Evolutionary conservation across 92 coral and sea anemone genomes (phyloP), one percentile per base, ranked within the genome.

Genomic region (Montipora capitata): DNA sequence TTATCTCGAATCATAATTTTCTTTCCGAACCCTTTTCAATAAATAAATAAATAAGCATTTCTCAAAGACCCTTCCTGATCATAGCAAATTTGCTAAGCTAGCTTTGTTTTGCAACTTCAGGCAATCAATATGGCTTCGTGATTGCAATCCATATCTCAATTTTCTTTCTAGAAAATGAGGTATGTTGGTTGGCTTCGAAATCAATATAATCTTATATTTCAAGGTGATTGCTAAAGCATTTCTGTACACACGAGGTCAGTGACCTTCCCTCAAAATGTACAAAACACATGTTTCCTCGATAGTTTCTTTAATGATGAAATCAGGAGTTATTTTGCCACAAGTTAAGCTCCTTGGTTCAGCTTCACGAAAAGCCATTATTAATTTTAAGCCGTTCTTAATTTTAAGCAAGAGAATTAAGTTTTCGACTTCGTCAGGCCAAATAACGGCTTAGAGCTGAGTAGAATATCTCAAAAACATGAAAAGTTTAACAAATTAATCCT

Each of bases 401-500:
- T 45, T 45, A 45, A 8, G 51, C 51, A 8, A 45, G 51, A 5
- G 51, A 4, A 45, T 45, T 45, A 45, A 45, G 51, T 5, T 4
- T 5, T 45, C 51, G 51, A 45, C 51, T 45, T 45, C 51, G 51
- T 5, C 5, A 8, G 51, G 51, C 51, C 9, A 45, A 45, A 45
- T 5, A 45, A 8, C 51, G 51, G 51, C 51, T 45, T 8, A 45
- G 9, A 76, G 5, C 56, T 38, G 80, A 76, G 54, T 11, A 44
- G 80, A 52, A 52, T 76, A 52, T 76, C 58, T 5, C 13, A 20
- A 40, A 58, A 74, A 74, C 35, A 74, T 14, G n/a, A 74, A 52
- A 51, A 3, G 56, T 52, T 40, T 51, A 76, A 76, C 39, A 77
- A 77, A 20, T 11, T 52, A 15, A n/a, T 59, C 41, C 69, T n/a